Percentiles rank a stretch among this genome's conserved stretches.
phyloP scores from a whole-genome alignment of 2,888 invertebrate species.

The Ophion costatus region DNA sequence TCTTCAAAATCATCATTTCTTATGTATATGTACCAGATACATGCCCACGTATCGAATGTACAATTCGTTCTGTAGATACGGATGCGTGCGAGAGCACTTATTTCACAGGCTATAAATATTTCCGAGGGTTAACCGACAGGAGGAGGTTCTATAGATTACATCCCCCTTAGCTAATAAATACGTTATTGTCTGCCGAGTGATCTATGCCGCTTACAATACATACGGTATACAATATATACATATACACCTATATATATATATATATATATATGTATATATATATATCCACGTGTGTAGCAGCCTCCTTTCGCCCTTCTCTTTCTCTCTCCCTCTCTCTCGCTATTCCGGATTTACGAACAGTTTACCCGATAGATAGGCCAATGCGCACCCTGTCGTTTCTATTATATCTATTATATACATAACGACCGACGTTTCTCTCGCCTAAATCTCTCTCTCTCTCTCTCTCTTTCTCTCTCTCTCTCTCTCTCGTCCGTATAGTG shows the following conservation, averaged over 20 bases:
- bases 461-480: conserved; percentile 21
- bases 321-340: conserved; percentile 42
- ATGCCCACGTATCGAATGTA: conserved; percentile 3
- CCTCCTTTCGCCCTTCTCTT: conserved; percentile 28
- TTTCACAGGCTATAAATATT: conserved; percentile 75
- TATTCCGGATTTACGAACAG: conserved; percentile 68
- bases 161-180: conserved; percentile 76
- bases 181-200: conserved; percentile 75
- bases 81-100: conserved; percentile 65
- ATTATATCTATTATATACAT: conserved; percentile 64
- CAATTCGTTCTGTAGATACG: conserved; percentile 33
- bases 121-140: conserved; percentile 77
- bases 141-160: conserved; percentile 75
- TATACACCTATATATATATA: conserved; percentile 5
- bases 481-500: conserved; percentile 22
- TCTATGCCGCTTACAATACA: conserved; percentile 65
- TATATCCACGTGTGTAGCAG: conserved; percentile 37
- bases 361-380: conserved; percentile 63
- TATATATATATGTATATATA: conserved; percentile 3
- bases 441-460: conserved; percentile 37
- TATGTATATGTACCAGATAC: conserved; percentile 22
- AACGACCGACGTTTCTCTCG: conserved; percentile 58
- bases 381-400: conserved; percentile 62
- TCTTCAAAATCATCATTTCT: neutral
- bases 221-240: conserved; percentile 33